Conservation (phyloP, 2,113 vertebrate genomes). For the Notechis scutatus region DNA sequence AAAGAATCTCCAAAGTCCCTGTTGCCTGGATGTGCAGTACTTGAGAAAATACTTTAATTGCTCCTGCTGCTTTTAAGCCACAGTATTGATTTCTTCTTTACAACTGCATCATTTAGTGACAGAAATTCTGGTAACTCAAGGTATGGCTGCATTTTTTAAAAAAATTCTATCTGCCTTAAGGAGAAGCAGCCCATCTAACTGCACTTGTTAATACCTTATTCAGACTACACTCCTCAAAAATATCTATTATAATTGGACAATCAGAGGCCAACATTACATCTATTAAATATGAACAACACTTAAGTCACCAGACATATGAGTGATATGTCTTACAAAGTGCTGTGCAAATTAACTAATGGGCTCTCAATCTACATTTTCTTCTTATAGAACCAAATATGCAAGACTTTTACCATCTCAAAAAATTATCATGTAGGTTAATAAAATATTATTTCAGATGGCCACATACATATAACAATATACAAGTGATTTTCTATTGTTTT, state of each 20-base stretch:
- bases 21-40: not conserved
- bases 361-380: not conserved
- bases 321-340: not conserved
- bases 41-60: not conserved
- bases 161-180: not conserved
- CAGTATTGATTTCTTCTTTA: not conserved
- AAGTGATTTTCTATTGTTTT: not conserved
- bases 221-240: not conserved
- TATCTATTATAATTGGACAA: not conserved
- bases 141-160: not conserved
- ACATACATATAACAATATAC: not conserved
- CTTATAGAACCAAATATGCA: not conserved
- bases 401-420: not conserved
- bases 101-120: not conserved
- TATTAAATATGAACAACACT: not conserved
- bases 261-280: not conserved
- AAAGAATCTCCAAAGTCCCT: constrained; percentile 8
- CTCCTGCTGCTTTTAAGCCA: not conserved
- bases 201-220: not conserved
- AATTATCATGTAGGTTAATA: not conserved
- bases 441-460: not conserved
- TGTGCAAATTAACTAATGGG: not conserved
- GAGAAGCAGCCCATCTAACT: not conserved
- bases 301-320: not conserved
- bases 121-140: not conserved